Evolutionary conservation across 1,140 invertebrate genomes (phyloP).

Genomic region (Drosophila parvula): DNA sequence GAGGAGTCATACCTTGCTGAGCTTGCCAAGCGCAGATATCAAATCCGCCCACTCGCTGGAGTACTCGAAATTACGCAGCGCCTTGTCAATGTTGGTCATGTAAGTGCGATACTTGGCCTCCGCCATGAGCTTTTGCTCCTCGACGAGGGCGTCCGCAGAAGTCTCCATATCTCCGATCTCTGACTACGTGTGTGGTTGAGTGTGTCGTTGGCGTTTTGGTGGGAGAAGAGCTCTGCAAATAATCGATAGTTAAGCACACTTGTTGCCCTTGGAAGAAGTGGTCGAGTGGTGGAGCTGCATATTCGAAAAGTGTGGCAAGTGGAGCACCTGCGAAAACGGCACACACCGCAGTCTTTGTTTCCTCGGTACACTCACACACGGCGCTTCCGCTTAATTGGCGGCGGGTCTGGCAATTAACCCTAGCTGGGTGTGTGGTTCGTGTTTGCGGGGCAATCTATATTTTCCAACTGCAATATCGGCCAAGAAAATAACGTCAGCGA

Average conservation of each 20-base stretch:
- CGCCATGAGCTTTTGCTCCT: conserved; percentile 90
- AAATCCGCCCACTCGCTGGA: conserved; percentile 98
- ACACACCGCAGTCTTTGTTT: conserved; percentile 19
- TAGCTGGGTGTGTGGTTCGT: conserved; percentile 6
- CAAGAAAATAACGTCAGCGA: conserved; percentile 20
- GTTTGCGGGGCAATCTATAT: conserved; percentile 15
- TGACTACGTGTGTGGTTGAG: conserved; percentile 3
- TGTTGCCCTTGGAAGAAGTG: conserved; percentile 66
- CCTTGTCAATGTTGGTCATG: conserved; percentile 93
- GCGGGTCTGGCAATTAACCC: conserved; percentile 24
- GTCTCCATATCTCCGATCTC: conserved; percentile 68
- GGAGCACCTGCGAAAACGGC: conserved; percentile 33
- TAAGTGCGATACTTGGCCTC: conserved; percentile 92
- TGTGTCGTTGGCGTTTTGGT: conserved; percentile 20
- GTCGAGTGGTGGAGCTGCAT: not conserved
- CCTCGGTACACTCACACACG: conserved; percentile 3
- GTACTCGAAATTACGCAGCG: conserved; percentile 96
- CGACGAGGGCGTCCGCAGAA: conserved; percentile 83
- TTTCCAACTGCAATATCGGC: conserved; percentile 25
- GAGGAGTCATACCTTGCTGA: conserved; percentile 91
- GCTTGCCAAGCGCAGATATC: conserved; percentile 95
- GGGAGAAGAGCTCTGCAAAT: conserved; percentile 33
- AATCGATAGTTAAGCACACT: conserved; percentile 76
- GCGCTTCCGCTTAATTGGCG: conserved; percentile 24
- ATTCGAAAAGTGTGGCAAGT: conserved; percentile 54